Base-by-base conservation (phyloP, 1,140 invertebrate genomes). In the Drosophila sproati region DNA sequence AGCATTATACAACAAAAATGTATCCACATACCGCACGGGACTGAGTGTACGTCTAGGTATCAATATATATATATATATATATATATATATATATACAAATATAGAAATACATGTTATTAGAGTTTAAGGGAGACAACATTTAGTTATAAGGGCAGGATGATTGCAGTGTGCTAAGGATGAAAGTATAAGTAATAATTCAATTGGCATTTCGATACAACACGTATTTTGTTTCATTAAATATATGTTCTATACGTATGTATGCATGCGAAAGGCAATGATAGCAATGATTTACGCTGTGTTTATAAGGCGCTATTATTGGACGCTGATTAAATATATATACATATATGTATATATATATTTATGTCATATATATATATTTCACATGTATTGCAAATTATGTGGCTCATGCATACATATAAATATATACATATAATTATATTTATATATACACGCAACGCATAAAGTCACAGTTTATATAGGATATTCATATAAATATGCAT, bases 51-150 rank as follows among this genome's bases (percentile, higher is more conserved):
- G 70, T 64, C 57, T 67, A 62, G 66, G 69, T 62, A 81, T 62
- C 63, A 57, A 35, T 60, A 71, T 66, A 32, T 66, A 54, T 41
- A 48, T 64, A 37, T 61, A 48, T 60, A 64, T n/a, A 57, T 39
- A 68, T 31, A 48, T 64, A 31, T 61, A 68, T 31, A 60, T 59
- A 68, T 64, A 54, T 66, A 48, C 47, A 62, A 56, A 66, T 45
- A 35, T 56, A 71, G 45, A 41, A 57, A 56, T 68, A 66, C 68
- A 89, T 81, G 85, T 89, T 89, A 86, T 85, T 85, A 81, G 78
- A 64, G 64, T 83, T 78, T 83, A 88, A 88, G 79, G 51, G 51
- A 61, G 50, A 61, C 48, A 73, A 59, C 67, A 32, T 68, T 37
- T 88, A 82, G 73, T 61, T 37, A 43, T 56, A 73, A 81, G 68